Conservation (phyloP, 2,797 vertebrate species). For the Gallinago nigripennis region DNA sequence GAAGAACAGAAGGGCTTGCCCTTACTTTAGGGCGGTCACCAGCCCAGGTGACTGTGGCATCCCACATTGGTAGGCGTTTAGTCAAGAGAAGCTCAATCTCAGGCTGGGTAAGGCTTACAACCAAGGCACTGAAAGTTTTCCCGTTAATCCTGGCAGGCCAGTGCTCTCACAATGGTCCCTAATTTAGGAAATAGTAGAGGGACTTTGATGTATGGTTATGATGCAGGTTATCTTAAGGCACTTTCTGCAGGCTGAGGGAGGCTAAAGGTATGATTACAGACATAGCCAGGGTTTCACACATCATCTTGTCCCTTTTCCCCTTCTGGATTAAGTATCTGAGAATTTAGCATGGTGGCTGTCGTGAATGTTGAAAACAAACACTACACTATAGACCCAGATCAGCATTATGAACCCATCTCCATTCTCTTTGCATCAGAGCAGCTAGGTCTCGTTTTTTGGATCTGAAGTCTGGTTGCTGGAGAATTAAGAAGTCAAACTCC, state of each 20-base stretch:
- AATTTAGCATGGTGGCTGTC: neutral
- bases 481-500: neutral
- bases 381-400: neutral
- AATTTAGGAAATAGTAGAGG: neutral
- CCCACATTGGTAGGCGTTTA: neutral
- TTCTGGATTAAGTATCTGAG: neutral
- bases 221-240: neutral
- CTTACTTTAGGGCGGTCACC: neutral
- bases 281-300: neutral
- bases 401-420: neutral
- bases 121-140: neutral
- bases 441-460: neutral
- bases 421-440: neutral
- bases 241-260: neutral
- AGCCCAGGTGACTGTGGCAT: neutral
- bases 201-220: neutral
- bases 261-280: neutral
- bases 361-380: neutral
- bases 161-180: neutral
- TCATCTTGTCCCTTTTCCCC: neutral
- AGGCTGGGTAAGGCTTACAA: neutral
- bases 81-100: neutral
- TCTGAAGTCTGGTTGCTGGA: neutral
- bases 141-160: neutral
- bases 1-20: neutral